These are phyloP conservation scores for Leistus spinibarbis DNA, from an alignment of 2,888 invertebrate genomes.

Conservation along the genomic window DNA sequence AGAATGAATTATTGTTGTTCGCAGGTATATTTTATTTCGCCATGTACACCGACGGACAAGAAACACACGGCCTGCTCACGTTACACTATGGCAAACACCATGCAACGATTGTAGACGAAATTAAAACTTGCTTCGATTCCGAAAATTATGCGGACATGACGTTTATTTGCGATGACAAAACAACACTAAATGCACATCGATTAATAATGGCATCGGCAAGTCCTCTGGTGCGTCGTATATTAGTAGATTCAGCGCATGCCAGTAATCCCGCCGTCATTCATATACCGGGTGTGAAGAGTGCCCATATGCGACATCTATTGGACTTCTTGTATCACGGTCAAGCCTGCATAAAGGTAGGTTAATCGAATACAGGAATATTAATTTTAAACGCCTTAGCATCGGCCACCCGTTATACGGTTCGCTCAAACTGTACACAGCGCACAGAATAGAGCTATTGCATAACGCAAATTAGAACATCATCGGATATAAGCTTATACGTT, in stretches of 20 bases:
- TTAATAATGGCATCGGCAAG: slow-evolving; percentile 87
- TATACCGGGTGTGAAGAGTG: slow-evolving; percentile 81
- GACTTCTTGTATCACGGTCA: slow-evolving; percentile 87
- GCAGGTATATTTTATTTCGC: slow-evolving; percentile 50
- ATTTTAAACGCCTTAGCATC: neutral
- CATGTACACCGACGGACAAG: slow-evolving; percentile 63
- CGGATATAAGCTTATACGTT: no score
- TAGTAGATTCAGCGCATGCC: slow-evolving; percentile 73
- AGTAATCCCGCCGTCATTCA: slow-evolving; percentile 80
- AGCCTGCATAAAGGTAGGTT: slow-evolving; percentile 74
- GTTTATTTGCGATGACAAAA: slow-evolving; percentile 84
- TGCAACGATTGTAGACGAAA: slow-evolving; percentile 89
- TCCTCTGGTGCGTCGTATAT: slow-evolving; percentile 79
- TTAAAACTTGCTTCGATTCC: slow-evolving; percentile 85
- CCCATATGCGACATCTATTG: slow-evolving; percentile 80
- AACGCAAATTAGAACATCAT: no score
- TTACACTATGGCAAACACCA: slow-evolving; percentile 93
- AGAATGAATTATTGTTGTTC: neutral
- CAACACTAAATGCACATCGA: slow-evolving; percentile 80
- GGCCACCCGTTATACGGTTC: neutral
- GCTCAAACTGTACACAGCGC: neutral
- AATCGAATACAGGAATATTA: neutral
- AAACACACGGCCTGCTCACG: slow-evolving; percentile 77
- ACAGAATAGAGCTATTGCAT: no score
- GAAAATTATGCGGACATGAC: slow-evolving; percentile 87